phyloP scores from a whole-genome alignment of 2,113 vertebrate genomes.

The Ceratotherium simum region DNA sequence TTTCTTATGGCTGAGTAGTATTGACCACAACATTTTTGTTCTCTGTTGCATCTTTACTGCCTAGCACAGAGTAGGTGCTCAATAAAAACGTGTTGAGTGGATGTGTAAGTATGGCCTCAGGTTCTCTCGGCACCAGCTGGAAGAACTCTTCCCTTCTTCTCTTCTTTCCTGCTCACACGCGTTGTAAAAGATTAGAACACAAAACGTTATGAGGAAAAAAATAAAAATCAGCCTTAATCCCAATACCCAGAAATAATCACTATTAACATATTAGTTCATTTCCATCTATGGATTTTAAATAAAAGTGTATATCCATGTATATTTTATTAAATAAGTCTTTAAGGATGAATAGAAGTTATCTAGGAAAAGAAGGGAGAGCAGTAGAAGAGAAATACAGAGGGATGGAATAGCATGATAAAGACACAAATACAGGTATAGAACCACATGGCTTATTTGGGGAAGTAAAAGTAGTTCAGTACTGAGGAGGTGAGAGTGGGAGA shows the following conservation, averaged over 20 bases:
- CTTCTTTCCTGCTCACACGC: not conserved
- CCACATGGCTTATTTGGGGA: not conserved
- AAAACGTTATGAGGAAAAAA: not conserved
- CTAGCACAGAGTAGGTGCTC: not conserved
- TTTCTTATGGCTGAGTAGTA: too few relatives aligned
- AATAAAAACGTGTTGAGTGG: not conserved
- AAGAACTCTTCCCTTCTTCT: not conserved
- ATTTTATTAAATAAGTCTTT: not conserved
- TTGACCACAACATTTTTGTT: not conserved
- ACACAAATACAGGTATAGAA: not conserved
- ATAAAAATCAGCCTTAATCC: not conserved
- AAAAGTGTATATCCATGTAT: not conserved
- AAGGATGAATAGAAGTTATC: not conserved
- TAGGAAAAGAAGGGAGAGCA: not conserved
- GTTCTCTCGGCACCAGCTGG: not conserved
- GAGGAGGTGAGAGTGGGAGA: not conserved
- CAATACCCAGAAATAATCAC: not conserved
- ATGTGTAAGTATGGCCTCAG: not conserved
- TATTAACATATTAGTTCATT: constrained; percentile 4
- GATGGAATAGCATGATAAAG: not conserved
- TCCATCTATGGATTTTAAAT: not conserved
- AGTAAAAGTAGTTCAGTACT: not conserved
- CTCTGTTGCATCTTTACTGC: not conserved
- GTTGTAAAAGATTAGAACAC: not conserved
- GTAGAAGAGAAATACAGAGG: not conserved